A percentile compares a stretch with the other conserved stretches of the same genome.
Conservation (phyloP, 2,113 vertebrate species). For the Galbula dea region DNA sequence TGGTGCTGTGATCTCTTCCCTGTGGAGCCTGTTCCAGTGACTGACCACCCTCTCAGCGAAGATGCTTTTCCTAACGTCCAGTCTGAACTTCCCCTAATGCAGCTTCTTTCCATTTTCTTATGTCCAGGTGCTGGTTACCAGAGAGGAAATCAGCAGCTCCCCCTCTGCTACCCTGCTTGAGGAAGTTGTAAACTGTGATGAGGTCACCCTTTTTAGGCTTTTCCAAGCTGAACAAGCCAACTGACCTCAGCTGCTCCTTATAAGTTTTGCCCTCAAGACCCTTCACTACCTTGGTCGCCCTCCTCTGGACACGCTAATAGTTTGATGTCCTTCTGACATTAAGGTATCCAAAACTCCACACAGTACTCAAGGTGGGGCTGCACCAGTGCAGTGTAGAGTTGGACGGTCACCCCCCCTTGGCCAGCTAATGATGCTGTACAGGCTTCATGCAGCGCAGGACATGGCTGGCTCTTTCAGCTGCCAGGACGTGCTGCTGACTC, state of each 20-base stretch:
- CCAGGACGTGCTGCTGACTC: neutral
- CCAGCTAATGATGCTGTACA: too few species aligned
- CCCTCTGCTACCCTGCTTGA: neutral
- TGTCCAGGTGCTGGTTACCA: neutral
- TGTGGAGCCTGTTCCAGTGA: neutral
- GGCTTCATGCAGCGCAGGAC: neutral
- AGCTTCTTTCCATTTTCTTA: neutral
- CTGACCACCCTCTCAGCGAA: rapidly evolving
- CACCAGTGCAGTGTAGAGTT: neutral
- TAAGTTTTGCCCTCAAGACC: neutral
- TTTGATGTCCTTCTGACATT: neutral
- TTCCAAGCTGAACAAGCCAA: neutral
- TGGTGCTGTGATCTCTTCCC: neutral
- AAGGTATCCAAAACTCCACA: neutral
- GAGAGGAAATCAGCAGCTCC: neutral
- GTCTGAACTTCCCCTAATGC: neutral
- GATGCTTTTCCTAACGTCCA: neutral
- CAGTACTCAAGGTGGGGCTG: neutral
- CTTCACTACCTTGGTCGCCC: neutral
- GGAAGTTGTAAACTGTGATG: neutral
- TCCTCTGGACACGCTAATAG: neutral
- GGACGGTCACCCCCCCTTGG: too few species aligned
- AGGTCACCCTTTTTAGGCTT: neutral
- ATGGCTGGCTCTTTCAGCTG: neutral
- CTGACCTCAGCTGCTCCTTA: neutral